A percentile compares a stretch with the other conserved stretches of the same genome.
Conservation (phyloP, 2,113 vertebrate species). For the Rhynchopsitta pachyrhyncha region DNA sequence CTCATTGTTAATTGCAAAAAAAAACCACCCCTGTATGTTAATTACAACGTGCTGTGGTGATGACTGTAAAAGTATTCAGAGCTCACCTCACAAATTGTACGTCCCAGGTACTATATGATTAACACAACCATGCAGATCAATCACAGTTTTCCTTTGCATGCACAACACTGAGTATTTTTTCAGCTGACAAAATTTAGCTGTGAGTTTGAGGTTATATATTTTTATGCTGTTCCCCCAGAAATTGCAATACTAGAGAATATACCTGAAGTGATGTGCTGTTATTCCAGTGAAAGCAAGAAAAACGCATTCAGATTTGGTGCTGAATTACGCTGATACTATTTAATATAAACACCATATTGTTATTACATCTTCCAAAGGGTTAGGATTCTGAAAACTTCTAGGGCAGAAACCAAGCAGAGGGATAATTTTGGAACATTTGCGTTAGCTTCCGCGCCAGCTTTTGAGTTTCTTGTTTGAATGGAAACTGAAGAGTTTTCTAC, state of each 20-base stretch:
- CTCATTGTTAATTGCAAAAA: neutral
- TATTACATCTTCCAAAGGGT: neutral
- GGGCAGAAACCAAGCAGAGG: neutral
- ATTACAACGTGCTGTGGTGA: neutral
- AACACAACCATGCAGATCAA: neutral
- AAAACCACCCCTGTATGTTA: no score
- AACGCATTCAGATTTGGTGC: neutral
- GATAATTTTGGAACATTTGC: neutral
- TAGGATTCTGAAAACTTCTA: neutral
- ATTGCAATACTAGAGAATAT: neutral
- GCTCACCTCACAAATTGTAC: neutral
- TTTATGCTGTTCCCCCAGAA: neutral
- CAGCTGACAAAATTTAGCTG: neutral
- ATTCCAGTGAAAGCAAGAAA: neutral
- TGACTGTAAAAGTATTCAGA: neutral
- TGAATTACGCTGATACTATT: neutral
- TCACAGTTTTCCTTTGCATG: neutral
- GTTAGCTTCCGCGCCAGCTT: neutral
- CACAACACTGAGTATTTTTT: neutral
- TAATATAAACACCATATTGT: neutral
- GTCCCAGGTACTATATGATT: fast-evolving
- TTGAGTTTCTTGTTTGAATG: neutral
- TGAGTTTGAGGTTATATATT: neutral
- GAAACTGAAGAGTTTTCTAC: neutral
- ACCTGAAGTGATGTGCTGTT: neutral